phyloP scores from a whole-genome alignment of 2,888 invertebrate genomes.

The Andrena flavipes region DNA sequence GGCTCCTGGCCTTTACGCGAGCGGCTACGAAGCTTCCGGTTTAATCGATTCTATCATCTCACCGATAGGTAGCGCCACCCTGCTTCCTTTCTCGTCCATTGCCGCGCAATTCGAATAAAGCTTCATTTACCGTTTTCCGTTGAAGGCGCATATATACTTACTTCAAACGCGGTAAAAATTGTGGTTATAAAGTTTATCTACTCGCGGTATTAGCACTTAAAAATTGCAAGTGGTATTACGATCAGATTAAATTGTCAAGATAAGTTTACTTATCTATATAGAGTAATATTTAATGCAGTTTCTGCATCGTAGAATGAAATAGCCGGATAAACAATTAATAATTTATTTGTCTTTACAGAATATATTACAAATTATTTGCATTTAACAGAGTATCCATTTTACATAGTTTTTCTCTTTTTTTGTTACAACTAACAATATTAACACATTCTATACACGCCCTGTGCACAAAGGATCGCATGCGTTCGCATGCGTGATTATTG shows the following conservation, averaged over 20 bases:
- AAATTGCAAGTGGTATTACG: no score
- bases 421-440: not conserved
- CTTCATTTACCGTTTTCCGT: not conserved
- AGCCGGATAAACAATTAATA: not conserved
- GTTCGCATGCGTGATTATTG: not conserved
- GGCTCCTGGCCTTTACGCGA: slow-evolving; percentile 74
- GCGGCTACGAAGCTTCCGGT: slow-evolving; percentile 77
- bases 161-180: not conserved
- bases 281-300: not conserved
- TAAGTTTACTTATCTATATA: not conserved
- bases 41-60: slow-evolving; percentile 49
- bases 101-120: slow-evolving; percentile 5
- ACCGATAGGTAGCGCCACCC: slow-evolving; percentile 41
- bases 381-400: slow-evolving; percentile 9
- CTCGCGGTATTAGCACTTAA: no score
- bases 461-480: not conserved
- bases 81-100: slow-evolving; percentile 36
- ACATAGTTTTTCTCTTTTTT: slow-evolving; percentile 7
- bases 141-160: not conserved
- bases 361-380: slow-evolving; percentile 34
- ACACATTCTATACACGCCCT: slow-evolving; percentile 15
- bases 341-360: slow-evolving; percentile 43
- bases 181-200: no score
- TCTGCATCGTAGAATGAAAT: not conserved
- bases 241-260: not conserved